Evolutionary conservation across 2,113 vertebrate species (phyloP), one percentile per base, ranked within the genome.

Genomic region (Marmota monax): DNA sequence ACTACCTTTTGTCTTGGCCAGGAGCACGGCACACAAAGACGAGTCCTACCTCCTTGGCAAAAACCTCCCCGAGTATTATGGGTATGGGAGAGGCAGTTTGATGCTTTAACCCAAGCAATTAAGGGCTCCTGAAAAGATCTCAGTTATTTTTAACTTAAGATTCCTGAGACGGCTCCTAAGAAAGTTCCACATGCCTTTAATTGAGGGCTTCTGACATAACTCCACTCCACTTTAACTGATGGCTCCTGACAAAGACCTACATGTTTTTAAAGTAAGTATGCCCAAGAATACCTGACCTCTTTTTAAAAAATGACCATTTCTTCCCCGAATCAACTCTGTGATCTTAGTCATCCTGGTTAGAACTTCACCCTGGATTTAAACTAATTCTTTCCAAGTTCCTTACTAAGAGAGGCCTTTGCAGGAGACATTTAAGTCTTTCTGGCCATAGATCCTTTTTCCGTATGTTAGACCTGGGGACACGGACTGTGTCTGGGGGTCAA

Each of bases 101-200:
- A 72, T 88, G 39, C 82, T 92, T 72, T 69, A 84, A 48, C 51
- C 37, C 69, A 42, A 92, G 16, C 20, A 45, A 37, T 4, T 56
- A 73, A 85, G 61, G 67, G 5, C 72, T 78, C 20, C 77, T n/a
- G 42, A 72, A 48, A 63, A 39, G 76, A 48, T n/a, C 23, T 70
- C 17, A 48, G 27, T 76, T 74, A 78, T 74, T 96, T 96, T 87
- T 80, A 80, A 92, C 53, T 79, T 39, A 79, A 34, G 11, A 2
- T 58, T 79, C 3, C 56, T 56, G 14, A 94, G 67, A 61, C 51
- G 72, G 3, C 29, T 85, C 37, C 77, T 39, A 78, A 67, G 32
- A 76, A 85, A 91, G 11, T 29, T 58, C 14, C 23, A 37, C 12
- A 23, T 73, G 32, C 63, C 48, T 96, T 92, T 84, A 73, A 58